Evolutionary conservation across 1,140 invertebrate species (phyloP).

Genomic region (Calliphora vicina): DNA sequence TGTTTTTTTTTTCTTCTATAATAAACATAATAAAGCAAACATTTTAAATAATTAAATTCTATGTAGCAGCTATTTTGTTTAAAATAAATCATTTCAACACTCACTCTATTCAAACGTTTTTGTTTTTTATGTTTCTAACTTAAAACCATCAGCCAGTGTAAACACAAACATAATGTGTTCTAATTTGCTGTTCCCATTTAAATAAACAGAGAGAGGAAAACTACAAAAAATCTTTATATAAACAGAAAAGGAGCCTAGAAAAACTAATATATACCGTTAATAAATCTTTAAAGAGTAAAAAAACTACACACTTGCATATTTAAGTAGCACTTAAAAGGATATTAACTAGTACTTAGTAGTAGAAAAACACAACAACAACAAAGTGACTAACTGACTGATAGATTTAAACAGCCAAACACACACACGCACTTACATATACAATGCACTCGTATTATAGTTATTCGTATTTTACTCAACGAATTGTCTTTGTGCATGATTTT

Average conservation of each 20-base stretch:
- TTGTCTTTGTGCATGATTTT: too few relatives aligned
- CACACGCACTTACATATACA: not conserved
- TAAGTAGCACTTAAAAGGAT: slow-evolving; percentile 25
- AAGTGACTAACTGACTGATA: not conserved
- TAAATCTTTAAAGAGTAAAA: not conserved
- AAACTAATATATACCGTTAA: too few relatives aligned
- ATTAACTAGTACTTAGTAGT: not conserved
- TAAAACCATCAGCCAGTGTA: not conserved
- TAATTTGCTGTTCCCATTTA: not conserved
- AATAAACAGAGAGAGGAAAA: not conserved
- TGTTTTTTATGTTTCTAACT: not conserved
- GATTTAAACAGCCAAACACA: not conserved
- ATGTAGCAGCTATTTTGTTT: too few relatives aligned
- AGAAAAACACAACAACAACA: not conserved
- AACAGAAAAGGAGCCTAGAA: too few relatives aligned
- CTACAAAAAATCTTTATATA: not conserved
- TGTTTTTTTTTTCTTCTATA: too few relatives aligned
- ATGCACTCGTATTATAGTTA: not conserved
- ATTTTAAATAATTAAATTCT: not conserved
- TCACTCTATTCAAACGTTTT: not conserved
- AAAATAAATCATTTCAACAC: not conserved
- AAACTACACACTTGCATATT: not conserved
- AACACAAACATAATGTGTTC: slow-evolving; percentile 12
- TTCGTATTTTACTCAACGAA: too few relatives aligned
- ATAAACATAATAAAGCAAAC: not conserved